Base-by-base conservation (phyloP, 92 coral and sea anemone genomes). In the Nematostella vectensis region DNA sequence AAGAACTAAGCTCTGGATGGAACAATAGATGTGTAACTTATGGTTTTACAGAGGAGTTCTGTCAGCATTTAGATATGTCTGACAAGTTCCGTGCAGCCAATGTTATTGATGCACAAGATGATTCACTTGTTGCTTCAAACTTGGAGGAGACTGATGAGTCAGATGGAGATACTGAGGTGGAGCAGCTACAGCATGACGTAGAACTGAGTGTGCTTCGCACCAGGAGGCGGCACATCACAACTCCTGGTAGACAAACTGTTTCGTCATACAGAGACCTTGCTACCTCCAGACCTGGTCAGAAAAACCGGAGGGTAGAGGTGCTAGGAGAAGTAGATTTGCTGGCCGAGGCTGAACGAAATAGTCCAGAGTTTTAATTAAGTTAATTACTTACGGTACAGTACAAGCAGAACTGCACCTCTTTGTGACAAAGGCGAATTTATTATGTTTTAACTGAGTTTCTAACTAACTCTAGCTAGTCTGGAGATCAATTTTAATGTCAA, bases 1-100 rank as follows among this genome's bases (percentile, higher is more conserved):
- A 68, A 30, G 71, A 81, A 31, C 54, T 76, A n/a, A 65, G 13
- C 20, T 36, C 78, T 0, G 82, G 70, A 2, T 80, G 78, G 88
- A 28, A 76, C 12, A 42, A 55, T 64, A 62, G 71, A 23, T 36
- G 28, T 16, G 70, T 81, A 1, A 11, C 42, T 19, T 81, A 69
- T 63, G 54, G 59, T 21, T 70, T 81, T 25, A 53, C 70, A 13
- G 54, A 27, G 15, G 66, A 76, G 25, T 70, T 63, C 39, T 75
- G 74, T 36, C 0, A 28, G 11, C 15, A 45, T 10, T 67, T 75
- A 38, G 71, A 81, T 42, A 47, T 23, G 39, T 62, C 73, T 3
- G 69, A 74, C 25, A 33, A 16, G 3, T 57, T 47, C 15, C 6
- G 40, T 6, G n/a, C n/a, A n/a, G n/a, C n/a, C n/a, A n/a, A n/a